phyloP scores from a whole-genome alignment of 2,113 vertebrate species.

The Hiodon tergisus region DNA sequence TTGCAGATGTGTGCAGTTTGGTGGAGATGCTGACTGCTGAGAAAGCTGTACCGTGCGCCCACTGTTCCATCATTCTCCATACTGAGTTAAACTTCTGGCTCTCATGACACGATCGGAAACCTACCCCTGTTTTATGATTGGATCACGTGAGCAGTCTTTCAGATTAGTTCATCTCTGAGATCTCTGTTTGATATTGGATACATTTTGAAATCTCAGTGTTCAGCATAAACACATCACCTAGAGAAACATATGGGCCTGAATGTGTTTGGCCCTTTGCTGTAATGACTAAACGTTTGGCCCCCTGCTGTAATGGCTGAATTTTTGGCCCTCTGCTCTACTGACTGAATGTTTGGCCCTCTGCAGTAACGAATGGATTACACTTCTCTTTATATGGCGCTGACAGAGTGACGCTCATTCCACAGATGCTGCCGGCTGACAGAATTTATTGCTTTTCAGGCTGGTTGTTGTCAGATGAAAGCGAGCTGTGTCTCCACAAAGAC shows the following conservation, averaged over 20 bases:
- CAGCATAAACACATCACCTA: conserved; percentile 1
- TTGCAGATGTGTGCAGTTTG: too few relatives aligned
- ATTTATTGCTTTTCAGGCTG: conserved; percentile 10
- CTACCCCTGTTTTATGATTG: too few relatives aligned
- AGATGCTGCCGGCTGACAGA: conserved; percentile 12
- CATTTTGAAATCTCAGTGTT: neutral
- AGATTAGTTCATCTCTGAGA: too few relatives aligned
- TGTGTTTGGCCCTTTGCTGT: neutral
- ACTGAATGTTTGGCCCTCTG: neutral
- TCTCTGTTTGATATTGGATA: too few relatives aligned
- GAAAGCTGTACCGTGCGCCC: too few relatives aligned
- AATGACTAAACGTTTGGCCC: neutral
- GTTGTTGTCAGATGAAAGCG: neutral
- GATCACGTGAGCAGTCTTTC: too few relatives aligned
- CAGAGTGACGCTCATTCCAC: conserved; percentile 1
- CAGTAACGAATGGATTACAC: neutral
- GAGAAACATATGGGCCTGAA: neutral
- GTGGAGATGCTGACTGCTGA: too few relatives aligned
- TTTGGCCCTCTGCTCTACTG: neutral
- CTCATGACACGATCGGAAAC: too few relatives aligned
- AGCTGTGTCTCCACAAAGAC: neutral
- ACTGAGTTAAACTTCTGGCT: too few relatives aligned
- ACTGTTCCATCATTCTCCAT: too few relatives aligned
- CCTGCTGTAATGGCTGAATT: neutral
- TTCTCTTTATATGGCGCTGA: neutral